Base-by-base conservation (phyloP, 2,888 invertebrate genomes). In the Hirtodrosophila histrioides region DNA sequence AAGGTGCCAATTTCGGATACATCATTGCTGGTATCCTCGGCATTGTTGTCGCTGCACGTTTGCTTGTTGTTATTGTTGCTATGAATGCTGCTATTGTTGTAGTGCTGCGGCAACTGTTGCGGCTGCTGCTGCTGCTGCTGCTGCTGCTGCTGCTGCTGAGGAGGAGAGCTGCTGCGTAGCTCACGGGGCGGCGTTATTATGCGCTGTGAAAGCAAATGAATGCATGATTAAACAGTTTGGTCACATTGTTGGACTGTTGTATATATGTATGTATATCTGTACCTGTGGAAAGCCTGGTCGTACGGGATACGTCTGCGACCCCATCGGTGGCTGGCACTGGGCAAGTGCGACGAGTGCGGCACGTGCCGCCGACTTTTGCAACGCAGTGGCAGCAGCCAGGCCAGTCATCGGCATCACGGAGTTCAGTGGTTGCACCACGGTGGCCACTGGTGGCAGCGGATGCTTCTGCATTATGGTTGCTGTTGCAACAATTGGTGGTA, bases 281-380 rank as follows among this genome's bases (percentile, higher is more conserved):
- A 91, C 91, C 93, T 97, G 97, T 69, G 97, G 97, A 92, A 97
- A 97, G 11, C 97, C 97, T 48, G 97, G 97, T 80, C 97, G 93
- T 41, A 96, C 96, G 67, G 96, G 94, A 90, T 95, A 94, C 12
- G 60, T 54, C 46, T 86, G 86, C 9, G 67, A 35, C 57, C 64
- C 70, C 46, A 69, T 69, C 55, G 65, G 72, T 33, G 65, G 78
- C 60, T 78, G 84, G 36, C 66, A 67, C 41, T 78, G 79, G 8
- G 74, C 72, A 9, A 82, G 39, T 24, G 78, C 77, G 23, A 70
- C 72, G 4, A 85, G 60, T 4, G 77, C 77, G 7, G 85, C 80
- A 27, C 80, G 64, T 11, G 85, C 61, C 11, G 85, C 80, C 3
- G 83, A 69, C 58, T 75, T 76, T n/a, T 82, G 82, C 49, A 82